These are phyloP conservation scores for Littorina saxatilis DNA, from an alignment of 1,140 invertebrate genomes.

Conservation along the genomic window DNA sequence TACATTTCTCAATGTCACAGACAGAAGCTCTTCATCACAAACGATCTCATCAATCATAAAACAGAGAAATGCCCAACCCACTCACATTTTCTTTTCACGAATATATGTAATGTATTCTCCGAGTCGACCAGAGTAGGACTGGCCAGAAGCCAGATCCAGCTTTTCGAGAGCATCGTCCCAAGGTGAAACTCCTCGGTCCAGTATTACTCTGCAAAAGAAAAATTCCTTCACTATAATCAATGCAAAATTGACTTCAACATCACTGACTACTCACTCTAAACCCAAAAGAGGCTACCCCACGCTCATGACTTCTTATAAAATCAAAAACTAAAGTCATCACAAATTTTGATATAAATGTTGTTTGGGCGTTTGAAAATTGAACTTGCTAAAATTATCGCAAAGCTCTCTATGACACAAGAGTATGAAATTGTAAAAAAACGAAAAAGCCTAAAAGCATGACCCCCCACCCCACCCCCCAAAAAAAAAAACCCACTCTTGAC, in stretches of 20 bases:
- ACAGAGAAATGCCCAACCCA: background rate
- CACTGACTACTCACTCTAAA: background rate
- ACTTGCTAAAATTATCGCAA: too few relatives aligned
- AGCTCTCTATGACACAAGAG: too few relatives aligned
- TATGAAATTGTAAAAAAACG: too few relatives aligned
- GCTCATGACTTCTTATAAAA: background rate
- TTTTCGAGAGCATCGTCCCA: slow-evolving; percentile 81
- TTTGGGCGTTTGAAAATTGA: too few relatives aligned
- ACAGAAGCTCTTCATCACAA: too few relatives aligned
- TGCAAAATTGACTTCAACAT: background rate
- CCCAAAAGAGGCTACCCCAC: too few relatives aligned
- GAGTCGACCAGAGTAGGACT: slow-evolving; percentile 54
- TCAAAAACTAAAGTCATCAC: background rate
- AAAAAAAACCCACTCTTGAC: too few relatives aligned
- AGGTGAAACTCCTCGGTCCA: slow-evolving; percentile 84
- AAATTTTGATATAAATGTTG: too few relatives aligned
- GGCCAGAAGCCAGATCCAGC: slow-evolving; percentile 59
- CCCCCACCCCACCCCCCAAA: too few relatives aligned
- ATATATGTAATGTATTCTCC: slow-evolving; percentile 71
- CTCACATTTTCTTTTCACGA: slow-evolving; percentile 72
- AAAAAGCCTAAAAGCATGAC: too few relatives aligned
- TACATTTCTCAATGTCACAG: too few relatives aligned
- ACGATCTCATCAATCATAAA: background rate
- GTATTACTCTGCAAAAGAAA: slow-evolving; percentile 80
- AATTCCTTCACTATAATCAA: background rate